A percentile compares a stretch with the other conserved stretches of the same genome.
Conservation (phyloP, 1,140 invertebrate genomes). For the Nasonia vitripennis region DNA sequence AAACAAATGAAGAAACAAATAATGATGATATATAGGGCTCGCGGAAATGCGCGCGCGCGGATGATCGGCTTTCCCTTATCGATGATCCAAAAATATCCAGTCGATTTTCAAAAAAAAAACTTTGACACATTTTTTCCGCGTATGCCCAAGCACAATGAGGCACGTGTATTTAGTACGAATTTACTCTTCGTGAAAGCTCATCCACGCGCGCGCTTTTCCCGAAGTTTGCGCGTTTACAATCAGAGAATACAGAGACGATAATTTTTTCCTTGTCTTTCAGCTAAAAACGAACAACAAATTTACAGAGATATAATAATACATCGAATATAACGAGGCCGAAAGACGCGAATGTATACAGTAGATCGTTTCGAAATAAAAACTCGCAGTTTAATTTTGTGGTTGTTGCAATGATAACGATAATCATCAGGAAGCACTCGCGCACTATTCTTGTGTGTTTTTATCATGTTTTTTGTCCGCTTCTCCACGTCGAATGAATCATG, state of each 20-base stretch:
- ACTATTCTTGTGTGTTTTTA: neutral
- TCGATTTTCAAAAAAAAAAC: neutral
- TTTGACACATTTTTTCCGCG: neutral
- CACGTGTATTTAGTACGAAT: neutral
- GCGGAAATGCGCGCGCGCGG: neutral
- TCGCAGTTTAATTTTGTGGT: neutral
- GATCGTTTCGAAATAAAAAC: neutral
- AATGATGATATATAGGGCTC: neutral
- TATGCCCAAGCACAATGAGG: neutral
- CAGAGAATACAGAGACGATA: neutral
- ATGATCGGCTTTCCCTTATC: neutral
- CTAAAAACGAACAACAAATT: conserved; percentile 18
- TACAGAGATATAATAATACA: neutral
- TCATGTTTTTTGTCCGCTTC: neutral
- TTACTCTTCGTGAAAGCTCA: neutral
- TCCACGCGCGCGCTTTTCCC: neutral
- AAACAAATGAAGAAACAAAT: neutral
- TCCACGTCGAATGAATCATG: neutral
- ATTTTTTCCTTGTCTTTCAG: neutral
- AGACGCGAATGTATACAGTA: neutral
- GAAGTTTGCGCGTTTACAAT: neutral
- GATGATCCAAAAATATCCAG: neutral
- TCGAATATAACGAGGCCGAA: conserved; percentile 11
- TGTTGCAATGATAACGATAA: neutral
- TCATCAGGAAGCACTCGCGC: conserved; percentile 47